phyloP scores from a whole-genome alignment of 2,797 vertebrate species.

The Liparis tanakae region DNA sequence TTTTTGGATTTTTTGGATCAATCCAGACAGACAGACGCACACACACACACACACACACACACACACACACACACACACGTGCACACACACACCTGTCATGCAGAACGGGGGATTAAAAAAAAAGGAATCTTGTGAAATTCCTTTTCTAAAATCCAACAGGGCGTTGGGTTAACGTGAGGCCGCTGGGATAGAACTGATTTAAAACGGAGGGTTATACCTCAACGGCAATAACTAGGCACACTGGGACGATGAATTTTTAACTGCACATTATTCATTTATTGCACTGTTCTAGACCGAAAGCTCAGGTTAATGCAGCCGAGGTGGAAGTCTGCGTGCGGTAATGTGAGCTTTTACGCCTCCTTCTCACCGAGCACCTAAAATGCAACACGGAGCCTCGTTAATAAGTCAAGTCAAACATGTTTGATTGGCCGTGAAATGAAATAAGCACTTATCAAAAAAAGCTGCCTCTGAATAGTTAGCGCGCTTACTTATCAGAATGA shows the following conservation, averaged over 20 bases:
- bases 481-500: constrained; percentile 28
- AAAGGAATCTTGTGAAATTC: constrained; percentile 11
- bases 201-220: constrained; percentile 28
- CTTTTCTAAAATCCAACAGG: constrained; percentile 12
- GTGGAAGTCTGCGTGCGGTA: neutral
- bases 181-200: constrained; percentile 19
- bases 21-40: too few species aligned
- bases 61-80: too few species aligned
- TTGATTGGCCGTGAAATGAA: constrained; percentile 53
- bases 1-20: too few species aligned
- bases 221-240: constrained; percentile 44
- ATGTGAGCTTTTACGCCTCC: constrained; percentile 2
- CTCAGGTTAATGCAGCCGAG: constrained; percentile 38
- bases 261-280: constrained; percentile 54
- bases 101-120: neutral
- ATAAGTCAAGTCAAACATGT: constrained; percentile 39
- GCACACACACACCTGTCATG: too few species aligned
- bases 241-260: constrained; percentile 55
- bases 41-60: too few species aligned
- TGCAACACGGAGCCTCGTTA: constrained; percentile 12
- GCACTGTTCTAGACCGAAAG: constrained; percentile 21
- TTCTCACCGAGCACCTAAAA: constrained; percentile 5
- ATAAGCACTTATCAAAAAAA: constrained; percentile 45
- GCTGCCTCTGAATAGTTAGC: constrained; percentile 51
- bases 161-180: constrained; percentile 25